Conservation (phyloP, 1,140 invertebrate genomes). For the Episyrphus balteatus region DNA sequence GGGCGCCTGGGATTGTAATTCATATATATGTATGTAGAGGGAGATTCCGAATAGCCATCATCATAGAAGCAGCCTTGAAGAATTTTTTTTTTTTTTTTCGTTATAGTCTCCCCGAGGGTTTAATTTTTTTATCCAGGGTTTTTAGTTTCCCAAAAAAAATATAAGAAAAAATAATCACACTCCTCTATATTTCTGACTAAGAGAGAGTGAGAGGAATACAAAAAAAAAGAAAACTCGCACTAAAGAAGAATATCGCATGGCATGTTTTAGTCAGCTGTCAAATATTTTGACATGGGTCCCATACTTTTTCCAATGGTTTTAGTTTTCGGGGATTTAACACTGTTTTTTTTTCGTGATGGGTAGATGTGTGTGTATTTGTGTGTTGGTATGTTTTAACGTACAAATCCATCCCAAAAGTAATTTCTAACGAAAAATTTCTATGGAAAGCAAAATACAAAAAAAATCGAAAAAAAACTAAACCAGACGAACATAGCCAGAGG, state of each 20-base stretch:
- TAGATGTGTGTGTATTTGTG: not conserved
- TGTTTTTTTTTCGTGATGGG: not conserved
- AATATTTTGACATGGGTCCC: constrained; percentile 37
- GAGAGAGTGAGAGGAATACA: not conserved
- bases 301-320: not conserved
- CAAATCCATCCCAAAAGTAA: too few relatives aligned
- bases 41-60: too few relatives aligned
- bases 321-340: not conserved
- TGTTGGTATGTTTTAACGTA: not conserved
- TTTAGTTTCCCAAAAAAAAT: not conserved
- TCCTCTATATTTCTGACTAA: too few relatives aligned
- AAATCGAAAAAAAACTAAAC: too few relatives aligned
- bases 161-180: constrained; percentile 8
- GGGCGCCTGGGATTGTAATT: too few relatives aligned
- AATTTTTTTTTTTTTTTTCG: not conserved
- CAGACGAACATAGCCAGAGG: too few relatives aligned
- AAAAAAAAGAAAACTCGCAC: constrained; percentile 1
- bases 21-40: too few relatives aligned
- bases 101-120: not conserved
- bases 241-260: constrained; percentile 16
- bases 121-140: not conserved
- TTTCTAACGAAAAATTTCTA: too few relatives aligned
- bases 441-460: too few relatives aligned
- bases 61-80: not conserved
- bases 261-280: constrained; percentile 37